phyloP scores from a whole-genome alignment of 1,140 invertebrate genomes.

The Andrena cerasifolii region DNA sequence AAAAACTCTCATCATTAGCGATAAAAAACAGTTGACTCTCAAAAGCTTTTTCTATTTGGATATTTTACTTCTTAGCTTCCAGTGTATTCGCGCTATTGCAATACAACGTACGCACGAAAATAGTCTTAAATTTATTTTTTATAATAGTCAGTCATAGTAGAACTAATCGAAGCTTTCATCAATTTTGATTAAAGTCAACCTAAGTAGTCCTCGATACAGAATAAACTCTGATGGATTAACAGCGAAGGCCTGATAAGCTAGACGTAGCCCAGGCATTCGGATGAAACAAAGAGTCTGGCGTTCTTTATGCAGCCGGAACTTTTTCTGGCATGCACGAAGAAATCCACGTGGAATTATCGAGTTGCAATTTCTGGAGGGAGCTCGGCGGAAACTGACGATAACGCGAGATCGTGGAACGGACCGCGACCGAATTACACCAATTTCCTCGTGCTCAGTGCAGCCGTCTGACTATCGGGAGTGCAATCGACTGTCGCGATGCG shows the following conservation, averaged over 20 bases:
- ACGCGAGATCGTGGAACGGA: slow-evolving; percentile 27
- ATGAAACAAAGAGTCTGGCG: neutral
- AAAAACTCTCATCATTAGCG: too few relatives aligned
- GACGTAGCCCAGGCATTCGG: neutral
- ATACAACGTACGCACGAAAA: too few relatives aligned
- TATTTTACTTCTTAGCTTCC: too few relatives aligned
- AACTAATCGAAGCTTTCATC: too few relatives aligned
- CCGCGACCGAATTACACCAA: slow-evolving; percentile 57
- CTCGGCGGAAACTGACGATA: slow-evolving; percentile 48
- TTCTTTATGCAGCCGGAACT: neutral
- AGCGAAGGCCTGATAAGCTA: neutral
- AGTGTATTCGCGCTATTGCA: too few relatives aligned
- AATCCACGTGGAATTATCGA: slow-evolving; percentile 39
- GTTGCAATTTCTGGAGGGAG: slow-evolving; percentile 27
- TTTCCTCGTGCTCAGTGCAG: slow-evolving; percentile 39
- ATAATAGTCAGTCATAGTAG: too few relatives aligned
- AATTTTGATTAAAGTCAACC: neutral
- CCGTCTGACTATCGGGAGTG: slow-evolving; percentile 36
- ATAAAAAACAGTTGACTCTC: too few relatives aligned
- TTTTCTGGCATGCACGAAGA: slow-evolving; percentile 8
- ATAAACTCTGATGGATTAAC: too few relatives aligned
- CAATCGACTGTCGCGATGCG: slow-evolving; percentile 50
- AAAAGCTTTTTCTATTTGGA: too few relatives aligned
- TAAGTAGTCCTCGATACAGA: neutral
- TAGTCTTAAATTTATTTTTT: too few relatives aligned